Base-by-base conservation (phyloP, 1,140 invertebrate genomes). In the Meloidogyne floridensis region DNA sequence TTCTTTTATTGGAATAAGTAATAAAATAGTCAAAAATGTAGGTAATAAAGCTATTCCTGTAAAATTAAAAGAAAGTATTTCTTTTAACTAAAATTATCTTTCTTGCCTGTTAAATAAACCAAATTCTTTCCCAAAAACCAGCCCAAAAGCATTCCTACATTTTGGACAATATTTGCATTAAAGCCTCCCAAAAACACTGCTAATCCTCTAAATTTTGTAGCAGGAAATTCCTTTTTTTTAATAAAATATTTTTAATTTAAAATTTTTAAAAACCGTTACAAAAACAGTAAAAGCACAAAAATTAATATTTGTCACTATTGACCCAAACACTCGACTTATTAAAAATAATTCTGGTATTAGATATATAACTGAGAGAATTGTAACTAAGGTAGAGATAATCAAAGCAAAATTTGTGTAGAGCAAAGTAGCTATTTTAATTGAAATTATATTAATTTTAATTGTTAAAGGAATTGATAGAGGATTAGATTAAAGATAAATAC, bases 301-400 rank as follows among this genome's bases (percentile, higher is more conserved):
- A 32, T 32, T 32, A 32, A 32, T 32, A 32, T 32, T 32, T 32
- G 32, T 32, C 32, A 32, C 32, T 32, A 32, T 18, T n/a, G 86
- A 78, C 7, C 85, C 86, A 11, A 87, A 53, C 53, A 87, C 77
- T 70, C 86, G 75, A 11, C 80, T 65, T 18, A 85, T 69, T 72
- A 87, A 84, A 54, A 87, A 77, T 10, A 87, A 72, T 65, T 87
- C 85, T n/a, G 85, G 86, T 13, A 76, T 53, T 51, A 71, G 51
- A n/a, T 80, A 56, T n/a, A 11, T 51, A 70, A 86, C 80, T 51
- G 81, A 76, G 10, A 56, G 56, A 0, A 74, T 77, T 42, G 75
- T 79, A 8, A 80, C 15, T 18, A 72, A n/a, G 8, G 77, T 32
- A 73, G 74, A 80, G 18, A 75, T 59, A 8, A 85, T 65, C 7